Percentiles rank a stretch among this genome's conserved stretches.
phyloP scores from a whole-genome alignment of 2,113 vertebrate species.

The Prionailurus bengalensis region DNA sequence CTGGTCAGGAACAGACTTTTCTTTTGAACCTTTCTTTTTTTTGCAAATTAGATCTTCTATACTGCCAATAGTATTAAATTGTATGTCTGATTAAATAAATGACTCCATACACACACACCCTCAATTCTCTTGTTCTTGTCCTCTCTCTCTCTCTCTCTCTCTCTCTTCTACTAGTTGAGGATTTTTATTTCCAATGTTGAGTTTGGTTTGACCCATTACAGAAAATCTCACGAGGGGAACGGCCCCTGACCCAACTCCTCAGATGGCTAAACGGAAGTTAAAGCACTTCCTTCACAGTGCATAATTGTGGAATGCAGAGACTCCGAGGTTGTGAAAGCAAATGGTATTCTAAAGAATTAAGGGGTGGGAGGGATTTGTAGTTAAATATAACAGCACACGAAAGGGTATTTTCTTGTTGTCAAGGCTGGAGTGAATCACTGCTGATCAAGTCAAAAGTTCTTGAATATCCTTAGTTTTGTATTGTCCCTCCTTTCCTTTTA shows the following conservation, averaged over 20 bases:
- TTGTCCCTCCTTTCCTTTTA: neutral
- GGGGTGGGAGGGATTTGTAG: neutral
- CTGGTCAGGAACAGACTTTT: slow-evolving; percentile 58
- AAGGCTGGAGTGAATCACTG: slow-evolving; percentile 79
- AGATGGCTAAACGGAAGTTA: slow-evolving; percentile 44
- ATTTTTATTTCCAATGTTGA: slow-evolving; percentile 46
- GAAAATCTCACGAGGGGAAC: slow-evolving; percentile 40
- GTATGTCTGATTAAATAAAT: slow-evolving; percentile 36
- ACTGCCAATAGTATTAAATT: slow-evolving; percentile 39
- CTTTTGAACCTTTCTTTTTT: slow-evolving; percentile 55
- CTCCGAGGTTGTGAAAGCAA: slow-evolving; percentile 61
- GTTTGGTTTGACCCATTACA: slow-evolving; percentile 47
- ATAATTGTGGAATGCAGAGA: slow-evolving; percentile 57
- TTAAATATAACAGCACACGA: slow-evolving; percentile 71
- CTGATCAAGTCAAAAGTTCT: slow-evolving; percentile 84
- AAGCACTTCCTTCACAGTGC: slow-evolving; percentile 47
- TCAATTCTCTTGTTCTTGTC: neutral
- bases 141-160: neutral
- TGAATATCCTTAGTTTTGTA: slow-evolving; percentile 80
- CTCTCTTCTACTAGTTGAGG: neutral
- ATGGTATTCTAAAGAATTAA: slow-evolving; percentile 70
- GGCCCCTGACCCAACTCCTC: neutral
- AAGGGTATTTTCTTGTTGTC: slow-evolving; percentile 75
- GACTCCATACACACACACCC: neutral
- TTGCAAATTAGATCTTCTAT: slow-evolving; percentile 64